phyloP scores from a whole-genome alignment of 2,888 invertebrate genomes.

The Cephus rjabovi region DNA sequence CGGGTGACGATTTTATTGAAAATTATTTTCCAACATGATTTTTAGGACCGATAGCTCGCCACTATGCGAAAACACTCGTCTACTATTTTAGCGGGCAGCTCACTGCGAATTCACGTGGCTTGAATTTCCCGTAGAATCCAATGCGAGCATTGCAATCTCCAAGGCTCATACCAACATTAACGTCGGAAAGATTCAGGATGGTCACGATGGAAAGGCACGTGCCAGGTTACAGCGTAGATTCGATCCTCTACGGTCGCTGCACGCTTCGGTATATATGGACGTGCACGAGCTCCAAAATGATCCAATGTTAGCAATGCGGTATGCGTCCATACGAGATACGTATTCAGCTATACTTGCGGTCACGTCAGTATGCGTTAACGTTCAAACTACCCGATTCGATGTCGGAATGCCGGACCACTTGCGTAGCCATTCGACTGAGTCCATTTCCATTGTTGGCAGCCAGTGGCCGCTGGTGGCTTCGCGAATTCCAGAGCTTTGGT shows the following conservation, averaged over 20 bases:
- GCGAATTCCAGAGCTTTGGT: constrained; percentile 39
- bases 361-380: constrained; percentile 17
- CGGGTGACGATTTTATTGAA: neutral
- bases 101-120: neutral
- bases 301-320: constrained; percentile 44
- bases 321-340: constrained; percentile 21
- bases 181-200: neutral
- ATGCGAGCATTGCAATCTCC: neutral
- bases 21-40: neutral
- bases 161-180: neutral
- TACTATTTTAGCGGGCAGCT: neutral
- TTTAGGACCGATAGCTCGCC: neutral
- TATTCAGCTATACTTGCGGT: neutral
- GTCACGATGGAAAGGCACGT: neutral
- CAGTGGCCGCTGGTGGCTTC: constrained; percentile 28
- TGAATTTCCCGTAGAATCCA: neutral
- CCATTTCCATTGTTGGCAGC: constrained; percentile 48
- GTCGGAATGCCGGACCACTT: constrained; percentile 48
- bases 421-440: constrained; percentile 35
- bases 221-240: neutral
- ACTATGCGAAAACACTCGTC: neutral
- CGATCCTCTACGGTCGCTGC: neutral
- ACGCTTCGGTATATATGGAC: neutral
- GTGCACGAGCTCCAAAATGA: constrained; percentile 36
- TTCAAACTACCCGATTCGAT: constrained; percentile 46